Percentiles rank a stretch among this genome's conserved stretches.
These are phyloP conservation scores for Orthonychiurus folsomi DNA, from an alignment of 2,888 invertebrate genomes.

Conservation along the genomic window DNA sequence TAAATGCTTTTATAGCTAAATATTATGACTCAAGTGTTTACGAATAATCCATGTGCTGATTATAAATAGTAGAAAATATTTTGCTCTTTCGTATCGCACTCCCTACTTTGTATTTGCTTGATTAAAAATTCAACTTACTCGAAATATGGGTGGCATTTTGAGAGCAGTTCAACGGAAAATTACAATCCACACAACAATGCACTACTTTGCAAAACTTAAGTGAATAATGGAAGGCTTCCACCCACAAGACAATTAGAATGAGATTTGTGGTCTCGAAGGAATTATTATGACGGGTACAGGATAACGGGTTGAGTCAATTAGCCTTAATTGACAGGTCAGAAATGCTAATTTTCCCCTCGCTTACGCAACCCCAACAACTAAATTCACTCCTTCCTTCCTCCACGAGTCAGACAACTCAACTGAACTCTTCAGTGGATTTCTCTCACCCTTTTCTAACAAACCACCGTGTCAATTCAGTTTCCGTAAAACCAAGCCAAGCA, in stretches of 20 bases:
- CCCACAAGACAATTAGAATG: background rate
- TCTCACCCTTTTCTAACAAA: background rate
- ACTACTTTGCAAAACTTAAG: background rate
- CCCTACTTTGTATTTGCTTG: too few species aligned
- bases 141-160: background rate
- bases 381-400: background rate
- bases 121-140: background rate
- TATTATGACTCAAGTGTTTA: too few species aligned
- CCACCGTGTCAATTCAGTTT: too few species aligned
- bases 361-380: background rate
- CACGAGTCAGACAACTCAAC: background rate
- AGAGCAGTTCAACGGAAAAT: background rate
- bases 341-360: background rate
- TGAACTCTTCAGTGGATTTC: background rate
- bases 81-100: too few species aligned
- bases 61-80: too few species aligned
- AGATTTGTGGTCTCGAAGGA: background rate
- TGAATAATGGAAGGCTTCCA: too few species aligned
- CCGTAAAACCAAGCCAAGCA: too few species aligned
- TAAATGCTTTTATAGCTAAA: background rate
- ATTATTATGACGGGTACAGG: background rate
- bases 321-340: background rate
- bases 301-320: background rate
- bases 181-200: background rate
- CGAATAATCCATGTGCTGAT: too few species aligned